phyloP scores from a whole-genome alignment of 2,888 invertebrate species.

The Julus scanicus region DNA sequence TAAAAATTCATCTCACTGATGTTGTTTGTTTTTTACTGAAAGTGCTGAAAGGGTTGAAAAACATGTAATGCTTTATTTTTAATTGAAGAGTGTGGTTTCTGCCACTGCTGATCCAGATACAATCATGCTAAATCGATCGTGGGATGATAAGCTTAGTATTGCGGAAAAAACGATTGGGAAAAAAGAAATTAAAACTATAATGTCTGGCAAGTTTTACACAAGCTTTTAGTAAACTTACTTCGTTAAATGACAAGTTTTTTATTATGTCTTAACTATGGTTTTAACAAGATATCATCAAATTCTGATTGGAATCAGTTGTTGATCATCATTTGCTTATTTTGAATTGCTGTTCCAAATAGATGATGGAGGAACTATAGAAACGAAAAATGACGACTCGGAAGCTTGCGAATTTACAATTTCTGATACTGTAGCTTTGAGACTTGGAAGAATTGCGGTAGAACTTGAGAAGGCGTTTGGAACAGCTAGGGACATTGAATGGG shows the following conservation, averaged over 20 bases:
- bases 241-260: too few relatives aligned
- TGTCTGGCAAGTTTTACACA: constrained; percentile 66
- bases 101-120: constrained; percentile 54
- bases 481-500: constrained; percentile 85
- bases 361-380: not conserved
- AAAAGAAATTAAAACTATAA: constrained; percentile 70
- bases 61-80: not conserved
- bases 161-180: constrained; percentile 63
- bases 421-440: constrained; percentile 69
- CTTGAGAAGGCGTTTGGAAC: constrained; percentile 77
- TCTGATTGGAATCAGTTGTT: not conserved
- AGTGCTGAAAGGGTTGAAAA: too few relatives aligned
- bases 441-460: constrained; percentile 72
- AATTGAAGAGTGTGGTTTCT: constrained; percentile 52
- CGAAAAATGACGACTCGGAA: not conserved
- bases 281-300: not conserved
- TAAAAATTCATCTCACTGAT: too few relatives aligned
- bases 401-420: constrained; percentile 64
- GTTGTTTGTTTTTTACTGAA: too few relatives aligned
- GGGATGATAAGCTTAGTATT: constrained; percentile 43
- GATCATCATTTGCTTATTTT: not conserved
- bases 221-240: too few relatives aligned
- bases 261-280: too few relatives aligned
- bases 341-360: not conserved
- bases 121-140: constrained; percentile 10